Evolutionary conservation across 1,140 invertebrate species (phyloP), one percentile per base, ranked within the genome.

Genomic region (Penaeus vannamei): DNA sequence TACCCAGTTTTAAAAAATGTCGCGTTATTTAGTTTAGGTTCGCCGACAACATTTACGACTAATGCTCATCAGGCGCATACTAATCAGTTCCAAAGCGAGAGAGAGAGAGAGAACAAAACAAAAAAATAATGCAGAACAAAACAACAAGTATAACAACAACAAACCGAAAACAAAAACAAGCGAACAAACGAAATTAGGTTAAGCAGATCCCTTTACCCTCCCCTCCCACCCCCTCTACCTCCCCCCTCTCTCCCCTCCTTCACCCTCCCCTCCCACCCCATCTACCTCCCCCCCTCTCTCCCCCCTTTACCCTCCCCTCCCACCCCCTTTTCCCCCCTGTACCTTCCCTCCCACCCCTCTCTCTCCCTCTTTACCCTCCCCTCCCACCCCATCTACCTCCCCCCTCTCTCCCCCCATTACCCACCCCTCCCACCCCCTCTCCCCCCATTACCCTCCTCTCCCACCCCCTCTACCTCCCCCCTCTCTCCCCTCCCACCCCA

Each of bases 331-430:
- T 23, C 22, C 14, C 23, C 1, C 23, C 10, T 23, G 8, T 26
- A 23, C 1, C 66, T 23, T 22, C 1, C 8, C 23, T 22, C 32
- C 66, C 23, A 8, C 23, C 66, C 32, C 66, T 72, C 66, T 72
- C 66, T 72, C 66, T 72, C 66, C n/a, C 66, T 72, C 66, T 72
- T 23, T 72, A 19, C n/a, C 66, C n/a, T 23, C n/a, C 66, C n/a
- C 66, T 72, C 66, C 10, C 46, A 5, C 46, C 10, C 46, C 10
- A 2, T 53, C 46, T 53, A 2, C 10, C 46, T 53, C 46, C 10
- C 46, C 1, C 46, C 10, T 8, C 10, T 8, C 10, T 8, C 10
- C 8, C 1, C 46, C 10, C 46, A 5, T 8, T 53, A 2, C 10
- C 46, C 10, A 2, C 10, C 46, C 10, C 46, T 53, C 46, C 10